phyloP scores from a whole-genome alignment of 2,113 vertebrate species.

The Xiphias gladius region DNA sequence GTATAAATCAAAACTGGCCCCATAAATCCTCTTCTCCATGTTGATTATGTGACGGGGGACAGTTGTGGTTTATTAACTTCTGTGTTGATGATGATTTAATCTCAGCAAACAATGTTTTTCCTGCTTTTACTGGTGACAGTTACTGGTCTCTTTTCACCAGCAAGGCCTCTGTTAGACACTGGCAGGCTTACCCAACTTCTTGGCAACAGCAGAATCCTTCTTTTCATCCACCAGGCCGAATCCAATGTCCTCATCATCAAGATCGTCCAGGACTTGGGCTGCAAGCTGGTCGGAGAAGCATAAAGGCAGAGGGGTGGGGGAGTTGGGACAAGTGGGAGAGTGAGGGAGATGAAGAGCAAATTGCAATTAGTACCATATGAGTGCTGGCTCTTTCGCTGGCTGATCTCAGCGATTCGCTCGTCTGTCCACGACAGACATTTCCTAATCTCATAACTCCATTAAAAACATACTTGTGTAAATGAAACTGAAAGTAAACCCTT shows the following conservation, averaged over 20 bases:
- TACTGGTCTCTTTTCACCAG: not conserved
- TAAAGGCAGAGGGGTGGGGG: not conserved
- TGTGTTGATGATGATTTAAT: too few relatives aligned
- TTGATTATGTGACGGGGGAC: not conserved
- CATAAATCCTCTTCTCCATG: not conserved
- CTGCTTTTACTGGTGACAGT: not conserved
- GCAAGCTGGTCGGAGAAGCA: conserved; percentile 84
- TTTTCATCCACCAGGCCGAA: conserved; percentile 92
- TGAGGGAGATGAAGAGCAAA: not conserved
- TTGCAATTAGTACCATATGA: not conserved
- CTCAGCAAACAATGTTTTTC: too few relatives aligned
- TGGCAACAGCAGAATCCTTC: conserved; percentile 87
- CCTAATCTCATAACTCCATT: conserved; percentile 18
- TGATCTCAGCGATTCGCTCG: not conserved
- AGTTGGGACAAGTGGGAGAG: not conserved
- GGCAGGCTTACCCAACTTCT: conserved; percentile 88
- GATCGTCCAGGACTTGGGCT: conserved; percentile 92
- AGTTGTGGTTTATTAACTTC: not conserved
- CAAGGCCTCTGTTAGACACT: conserved; percentile 1
- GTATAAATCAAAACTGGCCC: not conserved
- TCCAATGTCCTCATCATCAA: conserved; percentile 91
- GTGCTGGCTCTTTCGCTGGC: not conserved
- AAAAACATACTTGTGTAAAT: conserved; percentile 36
- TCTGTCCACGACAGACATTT: not conserved
- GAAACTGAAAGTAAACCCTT: conserved; percentile 9